These are phyloP conservation scores for Drosophila pallidifrons DNA, from an alignment of 1,140 invertebrate genomes.

Conservation along the genomic window DNA sequence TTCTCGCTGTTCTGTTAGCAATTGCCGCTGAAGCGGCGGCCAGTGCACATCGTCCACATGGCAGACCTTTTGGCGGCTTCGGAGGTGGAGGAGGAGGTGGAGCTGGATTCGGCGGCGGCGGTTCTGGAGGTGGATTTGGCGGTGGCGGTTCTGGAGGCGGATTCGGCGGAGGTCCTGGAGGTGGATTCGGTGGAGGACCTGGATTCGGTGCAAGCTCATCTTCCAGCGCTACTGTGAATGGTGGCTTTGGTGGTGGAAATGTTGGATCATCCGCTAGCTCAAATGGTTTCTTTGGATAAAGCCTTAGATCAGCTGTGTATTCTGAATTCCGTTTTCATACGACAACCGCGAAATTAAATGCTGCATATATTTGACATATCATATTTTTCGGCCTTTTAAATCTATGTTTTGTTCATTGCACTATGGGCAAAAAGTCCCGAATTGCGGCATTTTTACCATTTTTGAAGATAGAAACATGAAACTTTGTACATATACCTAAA, in stretches of 20 bases:
- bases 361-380: slow-evolving; percentile 9
- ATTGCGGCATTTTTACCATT: too few species aligned
- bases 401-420: too few species aligned
- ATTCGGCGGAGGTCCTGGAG: background rate
- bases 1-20: background rate
- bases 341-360: background rate
- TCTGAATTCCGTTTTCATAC: slow-evolving; percentile 1
- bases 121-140: background rate
- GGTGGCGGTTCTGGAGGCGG: background rate
- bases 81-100: background rate
- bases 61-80: background rate
- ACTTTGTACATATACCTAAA: too few species aligned
- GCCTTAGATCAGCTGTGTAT: background rate
- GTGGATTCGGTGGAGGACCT: too few species aligned
- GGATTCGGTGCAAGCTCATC: background rate
- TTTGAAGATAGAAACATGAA: too few species aligned
- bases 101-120: background rate
- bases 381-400: too few species aligned
- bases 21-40: background rate
- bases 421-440: too few species aligned
- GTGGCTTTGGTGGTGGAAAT: background rate
- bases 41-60: background rate
- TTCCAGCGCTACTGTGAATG: background rate
- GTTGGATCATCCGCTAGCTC: background rate
- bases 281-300: slow-evolving; percentile 1